phyloP scores from a whole-genome alignment of 2,797 vertebrate genomes.

The Chelon labrosus region DNA sequence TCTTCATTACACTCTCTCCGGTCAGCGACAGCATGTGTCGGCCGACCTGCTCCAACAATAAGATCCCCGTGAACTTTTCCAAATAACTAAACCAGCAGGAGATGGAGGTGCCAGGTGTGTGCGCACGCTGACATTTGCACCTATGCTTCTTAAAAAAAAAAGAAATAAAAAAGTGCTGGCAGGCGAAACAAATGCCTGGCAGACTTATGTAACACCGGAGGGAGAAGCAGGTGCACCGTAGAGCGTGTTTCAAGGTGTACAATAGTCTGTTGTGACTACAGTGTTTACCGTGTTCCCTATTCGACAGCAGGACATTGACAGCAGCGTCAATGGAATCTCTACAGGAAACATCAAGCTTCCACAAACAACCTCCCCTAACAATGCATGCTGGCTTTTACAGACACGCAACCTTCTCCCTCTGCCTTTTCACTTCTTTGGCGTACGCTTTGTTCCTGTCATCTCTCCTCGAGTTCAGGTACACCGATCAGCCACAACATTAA shows the following conservation, averaged over 20 bases:
- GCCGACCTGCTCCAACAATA: conserved; percentile 43
- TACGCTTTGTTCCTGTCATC: conserved; percentile 2
- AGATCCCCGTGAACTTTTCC: conserved; percentile 48
- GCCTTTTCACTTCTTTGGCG: conserved; percentile 11
- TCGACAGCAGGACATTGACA: conserved; percentile 15
- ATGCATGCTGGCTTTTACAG: background rate
- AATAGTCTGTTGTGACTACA: background rate
- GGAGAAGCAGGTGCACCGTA: conserved; percentile 27
- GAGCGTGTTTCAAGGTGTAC: background rate
- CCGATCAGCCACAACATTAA: no score
- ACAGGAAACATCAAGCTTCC: conserved; percentile 19
- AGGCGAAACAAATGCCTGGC: conserved; percentile 25
- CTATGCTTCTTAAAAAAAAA: conserved; percentile 6
- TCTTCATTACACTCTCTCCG: conserved; percentile 27
- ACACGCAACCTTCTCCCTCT: conserved; percentile 12
- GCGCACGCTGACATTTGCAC: conserved; percentile 23
- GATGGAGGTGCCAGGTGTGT: conserved; percentile 36
- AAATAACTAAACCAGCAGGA: conserved; percentile 64
- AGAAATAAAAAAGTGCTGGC: conserved; percentile 1
- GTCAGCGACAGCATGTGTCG: conserved; percentile 35
- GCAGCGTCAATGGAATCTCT: conserved; percentile 17
- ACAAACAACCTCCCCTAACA: conserved; percentile 16
- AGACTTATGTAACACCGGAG: conserved; percentile 16
- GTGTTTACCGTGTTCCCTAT: conserved; percentile 14
- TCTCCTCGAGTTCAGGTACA: background rate